Evolutionary conservation across 2,797 vertebrate species (phyloP), one percentile per base, ranked within the genome.

Genomic region (Lepilemur ruficaudatus): DNA sequence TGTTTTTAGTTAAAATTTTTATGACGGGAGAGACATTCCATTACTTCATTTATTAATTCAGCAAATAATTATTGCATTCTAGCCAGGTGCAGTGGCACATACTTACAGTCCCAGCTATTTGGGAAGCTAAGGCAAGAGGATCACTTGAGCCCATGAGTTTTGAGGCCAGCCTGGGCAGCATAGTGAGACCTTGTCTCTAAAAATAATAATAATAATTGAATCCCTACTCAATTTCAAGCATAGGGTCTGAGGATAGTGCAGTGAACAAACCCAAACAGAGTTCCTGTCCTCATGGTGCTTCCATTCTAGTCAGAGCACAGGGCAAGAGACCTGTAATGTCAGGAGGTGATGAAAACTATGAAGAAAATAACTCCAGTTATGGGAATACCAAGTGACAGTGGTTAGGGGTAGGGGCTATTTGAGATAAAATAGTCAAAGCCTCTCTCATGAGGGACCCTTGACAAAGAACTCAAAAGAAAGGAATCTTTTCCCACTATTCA

Each of bases 1-100:
- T 90, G 32, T 81, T 90, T 57, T 52, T 28, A 9, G 82, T 94
- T 76, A 48, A 75, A 55, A 78, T 35, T 83, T 97, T 75, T 55
- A 52, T 18, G 41, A 89, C 61, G 32, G 43, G 59, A 80, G 7
- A 95, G 63, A 65, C 5, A 89, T 43, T 72, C 59, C 20, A 14
- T 63, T n/a, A 52, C 57, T 76, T 85, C n/a, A 65, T 52, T 59
- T 65, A 14, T 70, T 86, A 91, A n/a, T n/a, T 81, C 50, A 65
- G 59, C 59, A 57, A 59, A 22, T 86, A 50, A 59, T 50, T 32
- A 38, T 38, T 67, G 57, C 15, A 38, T 55, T 79, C 50, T n/a
- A 55, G n/a, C n/a, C 50, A 25, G 73, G 46, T n/a, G 5, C 22
- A 35, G 17, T 50, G 73, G 46, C 7, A 4, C n/a, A 55, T 4